Evolutionary conservation across 1,140 invertebrate species (phyloP), one percentile per base, ranked within the genome.

Genomic region (Leptoteleia sp.): DNA sequence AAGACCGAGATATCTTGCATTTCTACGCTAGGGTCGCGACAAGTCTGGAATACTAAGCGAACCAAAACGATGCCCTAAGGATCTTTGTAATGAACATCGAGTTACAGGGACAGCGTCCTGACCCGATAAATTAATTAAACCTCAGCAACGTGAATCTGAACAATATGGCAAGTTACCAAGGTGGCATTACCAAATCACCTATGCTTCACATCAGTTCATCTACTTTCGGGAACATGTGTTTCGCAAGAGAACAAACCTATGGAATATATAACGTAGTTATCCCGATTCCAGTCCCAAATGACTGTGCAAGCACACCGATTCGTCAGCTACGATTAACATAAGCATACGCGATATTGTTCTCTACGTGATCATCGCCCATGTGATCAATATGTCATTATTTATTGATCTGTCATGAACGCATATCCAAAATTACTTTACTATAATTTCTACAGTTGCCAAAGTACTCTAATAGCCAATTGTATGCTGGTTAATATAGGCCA

Each of bases 71-170:
- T 42, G 37, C 76, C 65, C 68, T n/a, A 70, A 77, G 43, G 70
- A 79, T 81, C 52, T 67, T 61, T 75, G 70, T 80, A 82, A 82
- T 65, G 76, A 83, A 83, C 62, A 77, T 78, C 54, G 62, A 77
- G 55, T 73, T 81, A 82, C 42, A 38, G 38, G 55, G 75, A 82
- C 76, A 79, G 65, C 65, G 55, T 76, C 12, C 62, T 68, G 65
- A 52, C 61, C 52, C 57, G 45, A 76, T 83, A 82, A 83, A 83
- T 82, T 82, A 82, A 84, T 83, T 80, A 82, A 81, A 65, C 19
- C 59, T 65, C 59, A 38, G 67, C 9, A 43, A 61, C 57, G 50
- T 38, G 48, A 47, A 65, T 62, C 48, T 27, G 27, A 6, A 54
- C 54, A 76, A 68, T 68, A 73, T 73, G 35, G n/a, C 59, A 48